Evolutionary conservation across 1,140 invertebrate genomes (phyloP), one percentile per base, ranked within the genome.

Genomic region (Akabosia matsudoensis): DNA sequence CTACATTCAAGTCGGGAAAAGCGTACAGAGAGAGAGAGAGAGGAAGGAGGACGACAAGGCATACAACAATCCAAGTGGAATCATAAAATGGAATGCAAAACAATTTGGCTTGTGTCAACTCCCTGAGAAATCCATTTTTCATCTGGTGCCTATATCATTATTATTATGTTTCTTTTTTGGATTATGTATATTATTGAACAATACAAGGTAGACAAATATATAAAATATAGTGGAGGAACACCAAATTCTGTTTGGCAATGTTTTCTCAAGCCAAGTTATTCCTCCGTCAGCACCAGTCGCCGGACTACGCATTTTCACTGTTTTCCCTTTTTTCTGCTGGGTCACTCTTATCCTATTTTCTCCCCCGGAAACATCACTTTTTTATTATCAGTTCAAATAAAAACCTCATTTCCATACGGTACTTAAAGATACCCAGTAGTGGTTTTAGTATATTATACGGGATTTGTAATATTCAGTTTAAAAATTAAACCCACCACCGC

Each of bases 41-140:
- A n/a, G n/a, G n/a, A n/a, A n/a, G n/a, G n/a, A n/a, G n/a, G n/a
- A n/a, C n/a, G n/a, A n/a, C n/a, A n/a, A n/a, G n/a, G n/a, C n/a
- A n/a, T n/a, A n/a, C n/a, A n/a, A n/a, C n/a, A n/a, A n/a, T n/a
- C n/a, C 61, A 67, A 67, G 26, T 67, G 28, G 61, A 67, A 10
- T 67, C 61, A 67, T 30, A 67, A 67, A 67, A 67, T 67, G 61
- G 61, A 67, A 67, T 67, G 61, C 61, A 67, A 67, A 67, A 67
- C 61, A 67, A 67, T 67, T 67, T 67, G 61, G 61, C 61, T 67
- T 67, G 61, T 67, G 61, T 67, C 61, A 67, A 67, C 61, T 67
- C 61, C 30, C 61, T 67, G 61, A 67, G 30, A 67, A n/a, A 67
- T 67, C 61, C 61, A 67, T 67, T 67, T 67, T 67, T 67, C 61